A percentile compares a stretch with the other conserved stretches of the same genome.
These are phyloP conservation scores for Globodera rostochiensis DNA, from an alignment of 1,140 invertebrate species.

Conservation along the genomic window DNA sequence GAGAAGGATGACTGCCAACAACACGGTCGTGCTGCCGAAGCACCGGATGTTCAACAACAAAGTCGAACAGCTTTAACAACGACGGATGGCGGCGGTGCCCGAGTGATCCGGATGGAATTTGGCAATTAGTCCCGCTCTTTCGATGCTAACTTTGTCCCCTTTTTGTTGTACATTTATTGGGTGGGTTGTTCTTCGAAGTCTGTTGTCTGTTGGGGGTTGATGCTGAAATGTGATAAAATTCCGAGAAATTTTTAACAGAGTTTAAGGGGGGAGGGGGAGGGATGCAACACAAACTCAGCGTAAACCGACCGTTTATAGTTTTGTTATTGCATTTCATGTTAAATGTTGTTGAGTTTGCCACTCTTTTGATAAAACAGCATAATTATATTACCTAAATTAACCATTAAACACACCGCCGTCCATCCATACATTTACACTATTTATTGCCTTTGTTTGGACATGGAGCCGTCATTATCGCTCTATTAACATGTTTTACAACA, in stretches of 20 bases:
- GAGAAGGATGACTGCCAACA: constrained; percentile 39
- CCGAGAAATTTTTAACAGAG: too few relatives aligned
- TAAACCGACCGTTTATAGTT: background rate
- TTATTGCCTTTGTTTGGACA: too few relatives aligned
- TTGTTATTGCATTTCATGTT: background rate
- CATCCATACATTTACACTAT: too few relatives aligned
- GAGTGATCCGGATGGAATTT: background rate
- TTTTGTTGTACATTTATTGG: background rate
- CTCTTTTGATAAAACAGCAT: background rate
- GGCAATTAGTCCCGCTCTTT: background rate
- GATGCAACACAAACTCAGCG: too few relatives aligned
- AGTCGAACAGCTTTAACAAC: background rate
- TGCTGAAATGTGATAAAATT: background rate
- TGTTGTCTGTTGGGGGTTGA: background rate
- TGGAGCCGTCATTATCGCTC: too few relatives aligned
- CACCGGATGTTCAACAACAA: background rate
- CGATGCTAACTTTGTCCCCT: too few relatives aligned
- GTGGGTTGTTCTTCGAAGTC: background rate
- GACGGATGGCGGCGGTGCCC: background rate
- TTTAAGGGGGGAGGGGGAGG: too few relatives aligned
- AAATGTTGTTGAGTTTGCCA: background rate
- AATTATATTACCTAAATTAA: background rate
- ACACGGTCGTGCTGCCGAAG: background rate
- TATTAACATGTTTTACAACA: too few relatives aligned
- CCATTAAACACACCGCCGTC: too few relatives aligned